Evolutionary conservation across 1,140 invertebrate genomes (phyloP), one percentile per base, ranked within the genome.

Genomic region (Dinoponera quadriceps): DNA sequence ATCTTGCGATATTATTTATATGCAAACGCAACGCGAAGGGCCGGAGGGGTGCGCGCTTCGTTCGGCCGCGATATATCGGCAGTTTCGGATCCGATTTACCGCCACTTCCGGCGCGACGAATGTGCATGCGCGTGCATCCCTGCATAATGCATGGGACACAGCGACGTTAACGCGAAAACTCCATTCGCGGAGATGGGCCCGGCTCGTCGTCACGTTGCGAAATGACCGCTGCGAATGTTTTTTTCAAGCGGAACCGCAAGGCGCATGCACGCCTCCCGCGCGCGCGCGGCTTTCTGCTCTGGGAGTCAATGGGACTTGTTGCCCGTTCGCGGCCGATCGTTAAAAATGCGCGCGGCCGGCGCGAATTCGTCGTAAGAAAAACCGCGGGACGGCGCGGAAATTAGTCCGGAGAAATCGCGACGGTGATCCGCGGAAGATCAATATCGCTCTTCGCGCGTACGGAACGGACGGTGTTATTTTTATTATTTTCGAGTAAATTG

Each of bases 1-100:
- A 71, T 89, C 83, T 91, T 87, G 87, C 82, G 73, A 81, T 89
- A 91, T 91, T 92, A 92, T 92, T 92, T 92, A 90, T 89, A 90
- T 90, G 87, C 88, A 86, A 91, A 90, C 86, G 87, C 77, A n/a
- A n/a, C n/a, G 65, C 60, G 22, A 78, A 75, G 54, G 57, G 55
- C 57, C 29, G 44, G 33, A 78, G 33, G 71, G 82, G 75, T 29
- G 81, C 77, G 60, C 83, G n/a, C n/a, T n/a, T n/a, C 82, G 68
- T 83, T 88, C 78, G 71, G n/a, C n/a, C 66, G 80, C 73, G 73
- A 86, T 87, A 88, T 87, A 92, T 91, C 86, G 86, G 82, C 80
- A 86, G 77, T 90, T 88, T 89, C 87, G 83, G 85, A 88, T 90
- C 85, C 86, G 90, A 92, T 90, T 92, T 91, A 89, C 82, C 89